Evolutionary conservation across 2,113 vertebrate species (phyloP), one percentile per base, ranked within the genome.

Genomic region (Cyprinodon brontotheroides): DNA sequence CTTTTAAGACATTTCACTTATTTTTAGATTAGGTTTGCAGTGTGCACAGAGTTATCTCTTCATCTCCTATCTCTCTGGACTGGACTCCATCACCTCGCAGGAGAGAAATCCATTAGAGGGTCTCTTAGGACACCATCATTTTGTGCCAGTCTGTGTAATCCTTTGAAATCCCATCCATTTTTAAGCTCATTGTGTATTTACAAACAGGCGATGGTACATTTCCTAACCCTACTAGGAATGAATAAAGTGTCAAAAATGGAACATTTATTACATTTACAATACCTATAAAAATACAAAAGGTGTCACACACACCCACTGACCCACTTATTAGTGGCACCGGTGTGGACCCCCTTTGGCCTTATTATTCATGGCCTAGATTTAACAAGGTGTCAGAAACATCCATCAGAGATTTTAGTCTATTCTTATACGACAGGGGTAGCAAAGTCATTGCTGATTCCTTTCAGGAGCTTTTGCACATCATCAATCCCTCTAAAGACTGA

Each of bases 51-150:
- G 64, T 78, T 78, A 40, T 4, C 29, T 29, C 29, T 29, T 29
- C 29, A 29, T 29, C 29, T 29, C 11, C 8, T n/a, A 70, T 84
- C 68, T 62, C 66, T 81, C 74, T 57, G 53, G 68, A 70, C 68
- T 61, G 43, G 43, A 61, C 71, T 74, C 63, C 61, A 81, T 80
- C 72, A 84, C 61, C 78, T 68, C 63, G 65, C 74, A 78, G 69
- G 53, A 72, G 75, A 72, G 63, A 78, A 84, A 84, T 80, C 74
- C 81, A 84, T 80, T 74, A 85, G 65, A 69, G 60, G 61, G 70
- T 72, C 47, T 67, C 61, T 64, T 61, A 50, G 69, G 82, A 81
- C 75, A 43, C 53, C 37, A 47, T 83, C 63, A 29, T 63, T 81
- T 75, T 48, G 66, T 62, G 48, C 61, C 14, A 22, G 22, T 78